Conservation (phyloP, 2,888 invertebrate species). For the Euzophera pinguis region DNA sequence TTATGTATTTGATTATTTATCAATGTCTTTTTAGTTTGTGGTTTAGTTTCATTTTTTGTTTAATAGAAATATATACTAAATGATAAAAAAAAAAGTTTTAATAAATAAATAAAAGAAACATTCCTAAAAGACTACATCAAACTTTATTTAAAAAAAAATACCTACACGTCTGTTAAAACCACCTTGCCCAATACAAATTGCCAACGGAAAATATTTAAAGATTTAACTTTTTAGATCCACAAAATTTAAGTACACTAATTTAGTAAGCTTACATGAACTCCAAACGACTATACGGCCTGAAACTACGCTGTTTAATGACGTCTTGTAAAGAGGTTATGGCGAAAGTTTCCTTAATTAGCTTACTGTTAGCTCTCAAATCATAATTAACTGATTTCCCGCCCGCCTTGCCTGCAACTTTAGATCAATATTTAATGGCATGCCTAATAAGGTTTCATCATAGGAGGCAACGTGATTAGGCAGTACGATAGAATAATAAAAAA, state of each 20-base stretch:
- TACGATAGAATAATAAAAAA: not conserved
- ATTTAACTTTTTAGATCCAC: not conserved
- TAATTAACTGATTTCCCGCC: slow-evolving; percentile 17
- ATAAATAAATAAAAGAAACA: no score
- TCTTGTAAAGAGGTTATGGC: slow-evolving; percentile 20
- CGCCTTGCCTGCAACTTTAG: slow-evolving; percentile 1
- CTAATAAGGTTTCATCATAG: not conserved
- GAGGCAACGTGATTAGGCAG: not conserved
- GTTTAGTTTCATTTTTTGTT: no score
- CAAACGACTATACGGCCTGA: not conserved
- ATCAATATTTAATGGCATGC: slow-evolving; percentile 1
- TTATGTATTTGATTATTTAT: no score
- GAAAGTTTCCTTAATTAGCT: slow-evolving; percentile 26
- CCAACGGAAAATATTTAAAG: not conserved
- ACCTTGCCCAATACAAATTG: not conserved
- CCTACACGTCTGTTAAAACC: no score
- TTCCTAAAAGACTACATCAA: no score
- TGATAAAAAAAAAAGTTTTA: no score
- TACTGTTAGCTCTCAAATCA: slow-evolving; percentile 23
- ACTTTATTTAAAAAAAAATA: no score
- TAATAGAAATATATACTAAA: no score
- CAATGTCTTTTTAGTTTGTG: no score
- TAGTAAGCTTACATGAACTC: not conserved
- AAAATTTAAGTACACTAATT: not conserved
- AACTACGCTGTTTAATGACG: slow-evolving; percentile 6